Evolutionary conservation across 2,113 vertebrate genomes (phyloP), one percentile per base, ranked within the genome.

Genomic region (Austrofundulus limnaeus): DNA sequence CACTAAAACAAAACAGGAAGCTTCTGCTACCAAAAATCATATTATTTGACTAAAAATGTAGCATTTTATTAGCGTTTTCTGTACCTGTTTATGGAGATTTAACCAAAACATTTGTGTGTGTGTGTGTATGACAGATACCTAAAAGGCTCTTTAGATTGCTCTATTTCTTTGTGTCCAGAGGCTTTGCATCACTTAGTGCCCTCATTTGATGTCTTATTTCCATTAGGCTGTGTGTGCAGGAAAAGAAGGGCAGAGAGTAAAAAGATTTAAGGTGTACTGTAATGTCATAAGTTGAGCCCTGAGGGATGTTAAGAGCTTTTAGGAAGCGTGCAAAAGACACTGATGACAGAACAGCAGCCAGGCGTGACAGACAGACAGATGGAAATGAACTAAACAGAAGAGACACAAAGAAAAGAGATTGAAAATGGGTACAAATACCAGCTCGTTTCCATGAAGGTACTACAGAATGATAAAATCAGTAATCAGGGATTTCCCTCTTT

Each of bases 281-380:
- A 84, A 84, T 85, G 83, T 83, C 75, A 84, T 85, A 85, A 87
- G 72, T 80, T 75, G 65, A 57, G 74, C 81, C 89, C 85, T 45
- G 60, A 83, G 82, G 89, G 78, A 56, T 77, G 57, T 54, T 77
- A 61, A 70, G 77, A 84, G 86, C 86, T 88, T 90, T 88, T 83
- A 89, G 73, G 81, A 79, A 82, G 80, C 80, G 77, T 77, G 83
- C 86, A 87, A 76, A 73, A 82, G 81, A 70, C 77, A 75, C 75
- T 70, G 85, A 76, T 80, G 83, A 87, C 72, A 84, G 84, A 67
- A 72, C 51, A 61, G 57, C 81, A 83, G 61, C 60, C 72, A 78
- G 77, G 71, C 84, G 20, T 85, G 81, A 80, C 59, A 4, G 69
- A 81, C 61, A 54, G 68, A 66, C 55, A 58, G 59, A 81, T 53